Percentiles rank a stretch among this genome's conserved stretches.
These are phyloP conservation scores for Onychostruthus taczanowskii DNA, from an alignment of 2,113 vertebrate species.

Conservation along the genomic window DNA sequence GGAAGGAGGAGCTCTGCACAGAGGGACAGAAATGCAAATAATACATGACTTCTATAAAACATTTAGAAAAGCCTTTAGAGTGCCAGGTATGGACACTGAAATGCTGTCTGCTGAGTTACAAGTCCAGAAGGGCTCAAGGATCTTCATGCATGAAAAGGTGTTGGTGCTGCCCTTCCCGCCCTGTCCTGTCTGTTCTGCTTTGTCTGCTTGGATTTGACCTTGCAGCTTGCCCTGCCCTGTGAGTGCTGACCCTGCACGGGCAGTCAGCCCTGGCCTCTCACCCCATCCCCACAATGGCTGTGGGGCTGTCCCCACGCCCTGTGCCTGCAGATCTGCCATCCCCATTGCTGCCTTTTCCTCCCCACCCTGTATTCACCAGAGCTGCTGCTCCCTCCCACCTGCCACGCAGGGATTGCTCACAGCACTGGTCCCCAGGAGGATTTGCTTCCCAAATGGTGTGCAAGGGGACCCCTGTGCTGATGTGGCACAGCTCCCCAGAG, in stretches of 20 bases:
- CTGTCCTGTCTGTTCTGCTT: neutral
- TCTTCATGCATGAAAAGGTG: neutral
- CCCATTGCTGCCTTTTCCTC: neutral
- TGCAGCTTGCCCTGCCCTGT: neutral
- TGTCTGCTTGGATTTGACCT: neutral
- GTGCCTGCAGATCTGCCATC: neutral
- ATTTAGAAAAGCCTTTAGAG: neutral
- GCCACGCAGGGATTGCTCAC: accelerated
- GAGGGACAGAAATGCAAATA: neutral
- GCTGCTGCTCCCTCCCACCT: neutral
- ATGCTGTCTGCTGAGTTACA: neutral
- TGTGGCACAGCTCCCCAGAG: neutral
- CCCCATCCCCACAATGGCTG: neutral
- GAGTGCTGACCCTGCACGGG: neutral
- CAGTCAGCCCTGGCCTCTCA: neutral
- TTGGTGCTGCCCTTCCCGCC: neutral
- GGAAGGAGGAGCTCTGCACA: neutral
- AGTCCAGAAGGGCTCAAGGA: neutral
- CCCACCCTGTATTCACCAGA: accelerated
- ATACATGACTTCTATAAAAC: neutral
- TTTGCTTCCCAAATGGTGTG: neutral
- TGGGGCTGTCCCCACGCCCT: neutral
- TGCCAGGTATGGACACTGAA: neutral
- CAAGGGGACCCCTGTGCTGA: neutral
- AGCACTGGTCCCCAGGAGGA: neutral